Conservation (phyloP, 2,113 vertebrate genomes). For the Trochalopteron elliotii region DNA sequence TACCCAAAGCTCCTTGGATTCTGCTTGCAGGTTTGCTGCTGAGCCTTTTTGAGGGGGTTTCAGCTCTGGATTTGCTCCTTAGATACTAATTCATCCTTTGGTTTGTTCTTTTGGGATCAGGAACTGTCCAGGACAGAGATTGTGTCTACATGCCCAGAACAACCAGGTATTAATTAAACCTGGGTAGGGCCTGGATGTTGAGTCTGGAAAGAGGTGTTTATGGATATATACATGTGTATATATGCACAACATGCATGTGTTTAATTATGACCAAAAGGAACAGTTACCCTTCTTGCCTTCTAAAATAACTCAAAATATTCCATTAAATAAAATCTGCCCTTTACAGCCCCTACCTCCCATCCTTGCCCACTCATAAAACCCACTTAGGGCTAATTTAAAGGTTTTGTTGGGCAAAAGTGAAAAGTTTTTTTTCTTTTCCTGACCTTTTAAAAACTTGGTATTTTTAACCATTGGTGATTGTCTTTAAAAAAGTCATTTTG, state of each 20-base stretch:
- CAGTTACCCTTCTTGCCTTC: neutral
- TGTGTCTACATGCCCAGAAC: rapidly evolving
- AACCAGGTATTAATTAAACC: neutral
- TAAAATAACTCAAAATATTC: neutral
- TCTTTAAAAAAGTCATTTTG: neutral
- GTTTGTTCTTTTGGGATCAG: neutral
- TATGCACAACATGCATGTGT: neutral
- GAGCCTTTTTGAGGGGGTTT: neutral
- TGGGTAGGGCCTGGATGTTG: neutral
- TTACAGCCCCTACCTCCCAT: neutral
- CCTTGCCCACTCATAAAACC: neutral
- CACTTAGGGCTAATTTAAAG: neutral
- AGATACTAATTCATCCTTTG: neutral
- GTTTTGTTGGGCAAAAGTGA: neutral
- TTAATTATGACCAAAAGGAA: conserved; percentile 20
- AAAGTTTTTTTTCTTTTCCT: neutral
- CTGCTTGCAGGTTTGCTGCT: neutral
- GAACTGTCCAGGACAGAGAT: neutral
- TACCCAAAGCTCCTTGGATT: conserved; percentile 1
- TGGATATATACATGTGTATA: neutral
- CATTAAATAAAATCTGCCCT: neutral
- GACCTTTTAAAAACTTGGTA: conserved; percentile 11
- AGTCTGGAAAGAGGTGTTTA: neutral
- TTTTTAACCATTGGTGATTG: neutral
- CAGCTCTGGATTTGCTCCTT: neutral